These are phyloP conservation scores for Ceratosolen fusciceps DNA, from an alignment of 1,140 invertebrate genomes.

Conservation along the genomic window DNA sequence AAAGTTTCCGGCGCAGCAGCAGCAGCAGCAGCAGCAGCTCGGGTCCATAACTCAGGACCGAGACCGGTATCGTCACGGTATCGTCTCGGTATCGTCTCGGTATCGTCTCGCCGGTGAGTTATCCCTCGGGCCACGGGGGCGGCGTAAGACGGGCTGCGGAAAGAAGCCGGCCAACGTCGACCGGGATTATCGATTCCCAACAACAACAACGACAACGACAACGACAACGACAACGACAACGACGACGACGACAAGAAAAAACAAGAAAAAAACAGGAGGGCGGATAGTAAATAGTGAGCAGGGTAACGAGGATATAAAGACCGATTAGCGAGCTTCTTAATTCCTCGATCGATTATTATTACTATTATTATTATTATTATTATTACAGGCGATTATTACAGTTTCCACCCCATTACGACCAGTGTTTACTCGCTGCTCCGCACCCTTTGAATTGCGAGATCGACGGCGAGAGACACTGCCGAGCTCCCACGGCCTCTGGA, in stretches of 20 bases:
- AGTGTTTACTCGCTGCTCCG: not conserved
- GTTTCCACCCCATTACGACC: too few relatives aligned
- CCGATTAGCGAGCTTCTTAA: not conserved
- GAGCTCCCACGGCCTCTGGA: too few relatives aligned
- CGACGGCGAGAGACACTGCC: not conserved
- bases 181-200: slow-evolving; percentile 54
- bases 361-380: too few relatives aligned
- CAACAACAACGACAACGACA: slow-evolving; percentile 11
- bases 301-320: not conserved
- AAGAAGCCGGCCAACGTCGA: slow-evolving; percentile 38
- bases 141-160: slow-evolving; percentile 18
- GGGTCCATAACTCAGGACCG: slow-evolving; percentile 29
- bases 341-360: not conserved
- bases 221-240: slow-evolving; percentile 20
- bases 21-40: too few relatives aligned
- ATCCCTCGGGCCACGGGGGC: slow-evolving; percentile 9
- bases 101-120: slow-evolving; percentile 31
- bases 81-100: too few relatives aligned
- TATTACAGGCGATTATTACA: too few relatives aligned
- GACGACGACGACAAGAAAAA: too few relatives aligned
- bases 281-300: too few relatives aligned
- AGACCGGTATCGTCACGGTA: too few relatives aligned
- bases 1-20: slow-evolving; percentile 18
- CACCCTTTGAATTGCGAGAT: not conserved
- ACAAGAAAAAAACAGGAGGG: too few relatives aligned